These are phyloP conservation scores for Anguilla obscura DNA, from an alignment of 2,797 vertebrate species.

Conservation along the genomic window DNA sequence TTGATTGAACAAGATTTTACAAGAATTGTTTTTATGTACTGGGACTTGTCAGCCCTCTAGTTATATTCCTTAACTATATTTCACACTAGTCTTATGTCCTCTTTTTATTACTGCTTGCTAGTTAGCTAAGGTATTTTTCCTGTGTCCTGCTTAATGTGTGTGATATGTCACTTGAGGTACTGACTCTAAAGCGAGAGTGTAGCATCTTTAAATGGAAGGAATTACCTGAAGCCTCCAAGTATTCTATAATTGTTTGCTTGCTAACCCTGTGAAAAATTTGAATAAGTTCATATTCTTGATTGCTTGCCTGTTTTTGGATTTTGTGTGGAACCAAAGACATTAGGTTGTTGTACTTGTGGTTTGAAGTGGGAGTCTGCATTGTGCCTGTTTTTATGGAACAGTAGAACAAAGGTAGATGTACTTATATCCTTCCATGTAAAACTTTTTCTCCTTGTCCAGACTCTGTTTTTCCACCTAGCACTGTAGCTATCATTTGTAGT, in stretches of 20 bases:
- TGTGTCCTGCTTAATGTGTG: neutral
- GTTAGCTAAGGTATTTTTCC: neutral
- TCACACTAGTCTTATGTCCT: constrained; percentile 32
- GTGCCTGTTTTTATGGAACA: neutral
- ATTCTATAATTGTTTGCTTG: constrained; percentile 40
- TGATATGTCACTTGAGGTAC: neutral
- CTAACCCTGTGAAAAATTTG: neutral
- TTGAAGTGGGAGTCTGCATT: neutral
- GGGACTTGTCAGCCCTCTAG: neutral
- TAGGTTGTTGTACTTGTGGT: neutral
- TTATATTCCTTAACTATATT: neutral
- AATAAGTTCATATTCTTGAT: neutral
- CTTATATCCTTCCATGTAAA: neutral
- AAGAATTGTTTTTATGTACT: neutral
- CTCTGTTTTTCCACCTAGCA: neutral
- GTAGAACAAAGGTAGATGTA: neutral
- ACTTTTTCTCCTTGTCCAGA: neutral
- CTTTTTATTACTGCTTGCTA: neutral
- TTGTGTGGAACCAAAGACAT: neutral
- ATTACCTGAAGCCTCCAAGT: constrained; percentile 46
- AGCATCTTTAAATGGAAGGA: neutral
- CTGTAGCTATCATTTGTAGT: neutral
- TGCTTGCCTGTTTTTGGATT: neutral
- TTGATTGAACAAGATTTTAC: neutral
- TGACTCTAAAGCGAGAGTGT: neutral